Evolutionary conservation across 2,888 invertebrate genomes (phyloP), one percentile per base, ranked within the genome.

Genomic region (Macrosoma leucophasiata): DNA sequence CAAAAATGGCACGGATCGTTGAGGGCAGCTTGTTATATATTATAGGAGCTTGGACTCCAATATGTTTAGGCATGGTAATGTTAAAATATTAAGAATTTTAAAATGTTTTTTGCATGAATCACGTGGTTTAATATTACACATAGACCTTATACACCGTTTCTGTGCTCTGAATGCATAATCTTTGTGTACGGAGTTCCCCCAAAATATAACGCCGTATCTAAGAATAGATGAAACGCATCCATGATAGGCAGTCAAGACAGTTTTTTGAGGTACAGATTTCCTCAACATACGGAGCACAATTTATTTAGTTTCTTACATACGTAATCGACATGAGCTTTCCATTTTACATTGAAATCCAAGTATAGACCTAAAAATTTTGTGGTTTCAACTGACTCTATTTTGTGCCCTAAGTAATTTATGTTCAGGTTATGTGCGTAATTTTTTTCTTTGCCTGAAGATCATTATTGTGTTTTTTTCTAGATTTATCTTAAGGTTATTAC

Each of bases 291-390:
- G 22, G 15, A 45, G 12, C 3, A 23, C 45, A 24, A 40, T 25
- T 33, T 30, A 12, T 39, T 30, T 2, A 46, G 14, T 32, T 38
- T 45, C 5, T 27, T 30, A 14, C 36, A 38, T 19, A 41, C 8
- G n/a, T 36, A 37, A 5, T 40, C 17, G 6, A 42, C 23, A 13
- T 46, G 46, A 4, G 13, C 12, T 30, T 38, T 40, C 38, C 34
- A 40, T 13, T 25, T 34, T 3, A 29, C 2, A 22, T 29, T 9
- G 3, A 10, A 15, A n/a, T 31, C 31, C 4, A 31, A 3, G n/a
- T n/a, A 7, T n/a, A 31, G 1, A 13, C 30, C 30, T 18, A 31
- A 22, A 8, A 29, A 29, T 15, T 29, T 29, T 10, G 21, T 14
- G 10, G 21, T 11, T 15, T 29, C 6, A 9, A 29, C 29, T 7